phyloP scores from a whole-genome alignment of 2,888 invertebrate genomes.

The Platerodrilus igneus region DNA sequence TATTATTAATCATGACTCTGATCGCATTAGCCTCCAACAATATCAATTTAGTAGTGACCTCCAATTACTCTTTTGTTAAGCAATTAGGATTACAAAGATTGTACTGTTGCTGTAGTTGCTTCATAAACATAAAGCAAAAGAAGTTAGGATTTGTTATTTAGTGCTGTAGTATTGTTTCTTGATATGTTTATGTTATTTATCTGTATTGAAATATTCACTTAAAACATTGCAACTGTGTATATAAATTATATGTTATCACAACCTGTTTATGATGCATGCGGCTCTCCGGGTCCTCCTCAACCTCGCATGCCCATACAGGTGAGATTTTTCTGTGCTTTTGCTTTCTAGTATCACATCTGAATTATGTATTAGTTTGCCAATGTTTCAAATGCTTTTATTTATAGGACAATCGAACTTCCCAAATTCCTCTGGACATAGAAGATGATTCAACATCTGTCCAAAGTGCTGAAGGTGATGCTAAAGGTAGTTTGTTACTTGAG shows the following conservation, averaged over 20 bases:
- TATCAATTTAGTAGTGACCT: no score
- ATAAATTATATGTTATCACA: constrained; percentile 37
- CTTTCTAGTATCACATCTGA: constrained; percentile 5
- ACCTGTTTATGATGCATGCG: constrained; percentile 56
- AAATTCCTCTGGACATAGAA: constrained; percentile 86
- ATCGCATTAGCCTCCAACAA: no score
- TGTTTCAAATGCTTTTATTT: constrained; percentile 28
- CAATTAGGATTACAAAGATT: no score
- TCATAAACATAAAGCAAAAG: no score
- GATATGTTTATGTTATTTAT: no score
- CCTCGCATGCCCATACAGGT: constrained; percentile 47
- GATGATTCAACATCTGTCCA: constrained; percentile 83
- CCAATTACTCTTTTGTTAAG: no score
- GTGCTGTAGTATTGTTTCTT: no score
- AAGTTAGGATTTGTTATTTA: no score
- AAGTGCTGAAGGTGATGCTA: constrained; percentile 78
- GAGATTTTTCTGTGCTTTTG: constrained; percentile 38
- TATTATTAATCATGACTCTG: no score
- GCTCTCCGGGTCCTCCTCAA: constrained; percentile 54
- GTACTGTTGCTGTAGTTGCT: no score
- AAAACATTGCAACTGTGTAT: no score
- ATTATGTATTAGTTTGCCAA: constrained; percentile 1
- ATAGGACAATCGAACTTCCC: constrained; percentile 86
- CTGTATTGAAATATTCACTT: no score
- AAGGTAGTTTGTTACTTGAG: constrained; percentile 52